Base-by-base conservation (phyloP, 2,888 invertebrate genomes). In the Allolobophora icterica region DNA sequence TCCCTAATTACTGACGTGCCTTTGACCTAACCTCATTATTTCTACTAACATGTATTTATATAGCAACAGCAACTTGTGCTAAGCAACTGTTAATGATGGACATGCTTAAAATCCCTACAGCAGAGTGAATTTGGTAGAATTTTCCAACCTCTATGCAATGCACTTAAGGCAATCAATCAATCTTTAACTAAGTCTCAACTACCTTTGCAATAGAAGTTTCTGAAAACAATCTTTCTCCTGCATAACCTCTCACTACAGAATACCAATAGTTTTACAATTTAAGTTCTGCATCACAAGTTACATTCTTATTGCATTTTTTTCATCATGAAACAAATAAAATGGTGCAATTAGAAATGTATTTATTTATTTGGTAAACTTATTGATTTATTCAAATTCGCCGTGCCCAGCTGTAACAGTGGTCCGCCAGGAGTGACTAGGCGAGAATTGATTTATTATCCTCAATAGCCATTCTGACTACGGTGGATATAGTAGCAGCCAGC, bases 341-440 rank as follows among this genome's bases (percentile, higher is more conserved):
- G 24, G 58, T 58, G 5, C 71, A n/a, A 17, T 71, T 30, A 71
- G 24, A 71, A n/a, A 30, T 52, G 52, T 24, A 5, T 71, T 71
- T 71, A 71, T 71, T 71, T 71, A 71, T 71, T 52, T n/a, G 11
- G 6, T 71, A 71, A 71, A 71, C 71, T 71, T 71, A 71, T 71
- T n/a, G 71, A 71, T 71, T 71, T 71, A 71, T 71, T 30, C 2
- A 71, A 71, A 71, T 71, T 71, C n/a, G n/a, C n/a, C 71, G 0
- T n/a, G 8, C 11, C 71, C 71, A n/a, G 71, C 71, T n/a, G 71
- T 30, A 71, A 71, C 52, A n/a, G 71, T 71, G n/a, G 71, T n/a
- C 71, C 30, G 71, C n/a, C 71, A n/a, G 71, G 30, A 71, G n/a
- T 71, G 71, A 71, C 71, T 71, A 71, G 71, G 71, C 71, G 71